Percentiles rank a stretch among this genome's conserved stretches.
phyloP scores from a whole-genome alignment of 1,140 invertebrate genomes.

The Agrilus planipennis region DNA sequence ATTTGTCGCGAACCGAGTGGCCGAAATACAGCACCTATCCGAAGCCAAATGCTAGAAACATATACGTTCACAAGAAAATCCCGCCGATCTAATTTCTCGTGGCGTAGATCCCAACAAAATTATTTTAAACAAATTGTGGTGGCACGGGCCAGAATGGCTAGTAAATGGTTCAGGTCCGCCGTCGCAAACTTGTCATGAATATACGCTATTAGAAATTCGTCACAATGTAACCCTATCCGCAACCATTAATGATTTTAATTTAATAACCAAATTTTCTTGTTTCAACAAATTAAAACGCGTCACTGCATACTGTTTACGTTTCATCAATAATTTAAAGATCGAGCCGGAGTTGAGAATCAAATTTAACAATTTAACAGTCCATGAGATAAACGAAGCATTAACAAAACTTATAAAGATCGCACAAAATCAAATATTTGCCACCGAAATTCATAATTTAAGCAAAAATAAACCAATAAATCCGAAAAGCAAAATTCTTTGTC shows the following conservation, averaged over 20 bases:
- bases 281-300: background rate
- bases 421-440: background rate
- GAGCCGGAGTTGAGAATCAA: background rate
- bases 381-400: too few relatives aligned
- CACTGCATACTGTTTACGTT: background rate
- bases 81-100: slow-evolving; percentile 34
- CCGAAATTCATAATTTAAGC: background rate
- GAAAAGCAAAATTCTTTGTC: too few relatives aligned
- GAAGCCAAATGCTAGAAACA: slow-evolving; percentile 2
- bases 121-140: slow-evolving; percentile 29
- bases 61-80: slow-evolving; percentile 22
- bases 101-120: slow-evolving; percentile 23
- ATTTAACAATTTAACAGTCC: background rate
- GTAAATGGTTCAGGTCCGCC: slow-evolving; percentile 1
- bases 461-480: background rate
- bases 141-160: slow-evolving; percentile 20
- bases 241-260: background rate
- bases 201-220: background rate
- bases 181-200: too few relatives aligned
- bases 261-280: background rate
- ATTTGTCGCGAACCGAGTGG: slow-evolving; percentile 29
- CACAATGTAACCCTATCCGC: background rate
- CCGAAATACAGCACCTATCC: slow-evolving; percentile 20
- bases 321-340: background rate
- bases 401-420: too few relatives aligned